Base-by-base conservation (phyloP, 2,888 invertebrate genomes). In the Heliothis peltigera region DNA sequence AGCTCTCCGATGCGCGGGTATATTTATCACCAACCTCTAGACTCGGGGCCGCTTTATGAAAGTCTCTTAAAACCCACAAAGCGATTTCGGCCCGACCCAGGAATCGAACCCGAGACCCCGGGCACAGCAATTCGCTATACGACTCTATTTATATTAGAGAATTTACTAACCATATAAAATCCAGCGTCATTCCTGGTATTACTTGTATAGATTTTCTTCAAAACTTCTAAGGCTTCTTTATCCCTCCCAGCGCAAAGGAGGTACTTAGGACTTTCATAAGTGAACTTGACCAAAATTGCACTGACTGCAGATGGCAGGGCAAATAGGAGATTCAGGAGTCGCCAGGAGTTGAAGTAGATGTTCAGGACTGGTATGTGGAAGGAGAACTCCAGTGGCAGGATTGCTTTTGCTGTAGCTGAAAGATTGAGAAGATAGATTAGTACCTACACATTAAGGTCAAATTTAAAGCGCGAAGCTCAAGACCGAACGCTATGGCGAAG, bases 191-290 rank as follows among this genome's bases (percentile, higher is more conserved):
- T 88, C 7, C 91, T 88, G 25, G 83, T 87, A 60, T 95, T 95
- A 5, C 91, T 83, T 0, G 73, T 77, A 61, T 84, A 92, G 3
- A 94, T 92, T 0, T 75, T 81, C 57, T 78, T 87, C 66, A 94
- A 67, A 0, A 91, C 85, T 10, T 87, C 70, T 44, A 97, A 80
- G 0, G 97, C 97, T 60, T 96, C 92, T 0, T 95, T 91, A 2
- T 90, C 83, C 1, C 82, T 93, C 91, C 96, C 90, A 92, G 96
- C 52, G 95, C 95, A 90, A 10, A 97, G 91, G 49, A 96, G 90
- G 82, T 96, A 98, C 85, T 97, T 97, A 0, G 98, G 98, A 72
- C 97, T 98, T 87, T 98, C 98, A 0, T 97, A 97, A 8, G 96
- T 91, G 35, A 87, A 91, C 0, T 91, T 86, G 0, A 96, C 87